Evolutionary conservation across 1,140 invertebrate species (phyloP).

Genomic region (Heliconius hewitsoni): DNA sequence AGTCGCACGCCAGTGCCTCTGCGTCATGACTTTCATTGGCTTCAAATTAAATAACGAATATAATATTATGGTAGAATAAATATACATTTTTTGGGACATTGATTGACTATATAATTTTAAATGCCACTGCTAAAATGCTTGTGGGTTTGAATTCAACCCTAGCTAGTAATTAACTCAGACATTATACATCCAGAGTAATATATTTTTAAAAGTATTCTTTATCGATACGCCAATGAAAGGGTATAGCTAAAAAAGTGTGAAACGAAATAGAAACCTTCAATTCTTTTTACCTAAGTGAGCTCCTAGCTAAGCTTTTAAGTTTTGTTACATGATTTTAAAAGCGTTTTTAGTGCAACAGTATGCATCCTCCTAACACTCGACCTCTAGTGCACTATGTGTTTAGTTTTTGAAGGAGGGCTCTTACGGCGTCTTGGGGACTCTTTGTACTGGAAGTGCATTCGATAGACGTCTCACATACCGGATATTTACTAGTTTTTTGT

Average conservation of each 20-base stretch:
- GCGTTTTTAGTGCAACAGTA: slow-evolving; percentile 28
- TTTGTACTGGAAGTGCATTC: slow-evolving; percentile 26
- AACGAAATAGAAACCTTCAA: neutral
- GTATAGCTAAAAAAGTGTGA: neutral
- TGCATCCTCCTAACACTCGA: slow-evolving; percentile 25
- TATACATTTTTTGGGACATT: too few species aligned
- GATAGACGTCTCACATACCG: slow-evolving; percentile 6
- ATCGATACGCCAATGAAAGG: neutral
- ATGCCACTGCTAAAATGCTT: too few species aligned
- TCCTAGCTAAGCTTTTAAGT: neutral
- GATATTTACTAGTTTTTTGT: slow-evolving; percentile 17
- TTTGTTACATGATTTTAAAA: slow-evolving; percentile 21
- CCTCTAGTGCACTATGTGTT: slow-evolving; percentile 29
- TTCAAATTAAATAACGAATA: too few species aligned
- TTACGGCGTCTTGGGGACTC: slow-evolving; percentile 26
- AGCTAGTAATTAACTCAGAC: too few species aligned
- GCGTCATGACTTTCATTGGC: too few species aligned
- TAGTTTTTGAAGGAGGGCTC: slow-evolving; percentile 28
- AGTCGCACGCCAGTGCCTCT: neutral
- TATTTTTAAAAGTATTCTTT: too few species aligned
- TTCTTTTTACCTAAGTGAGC: neutral
- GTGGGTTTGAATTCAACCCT: too few species aligned
- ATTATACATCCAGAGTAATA: too few species aligned
- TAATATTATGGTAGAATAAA: too few species aligned
- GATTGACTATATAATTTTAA: too few species aligned